Percentiles rank a stretch among this genome's conserved stretches.
These are phyloP conservation scores for Drosophila virilis DNA, from an alignment of 1,140 invertebrate genomes.

Conservation along the genomic window DNA sequence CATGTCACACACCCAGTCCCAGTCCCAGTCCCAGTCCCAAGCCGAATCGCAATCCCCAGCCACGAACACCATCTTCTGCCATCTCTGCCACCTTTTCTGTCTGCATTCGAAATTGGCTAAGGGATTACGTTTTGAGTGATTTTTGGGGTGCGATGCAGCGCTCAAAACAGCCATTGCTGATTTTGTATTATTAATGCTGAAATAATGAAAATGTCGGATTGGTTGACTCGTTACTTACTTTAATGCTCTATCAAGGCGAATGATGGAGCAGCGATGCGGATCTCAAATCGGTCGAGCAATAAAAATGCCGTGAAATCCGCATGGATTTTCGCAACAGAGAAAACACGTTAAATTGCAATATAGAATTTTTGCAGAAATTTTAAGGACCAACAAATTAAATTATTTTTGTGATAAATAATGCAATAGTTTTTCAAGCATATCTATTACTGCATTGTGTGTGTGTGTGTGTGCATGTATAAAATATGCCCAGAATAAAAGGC, in stretches of 20 bases:
- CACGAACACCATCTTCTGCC: not conserved
- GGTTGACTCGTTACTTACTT: not conserved
- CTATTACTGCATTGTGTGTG: no score
- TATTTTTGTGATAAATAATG: no score
- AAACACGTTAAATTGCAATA: no score
- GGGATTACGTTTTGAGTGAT: conserved; percentile 73
- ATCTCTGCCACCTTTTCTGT: conserved; percentile 16
- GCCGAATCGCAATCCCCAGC: not conserved
- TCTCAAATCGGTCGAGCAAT: not conserved
- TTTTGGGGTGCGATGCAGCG: conserved; percentile 17
- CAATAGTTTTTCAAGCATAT: no score
- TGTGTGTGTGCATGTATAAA: no score
- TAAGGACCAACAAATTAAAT: no score
- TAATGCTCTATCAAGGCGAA: not conserved
- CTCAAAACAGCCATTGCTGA: conserved; percentile 30
- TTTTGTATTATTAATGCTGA: conserved; percentile 69
- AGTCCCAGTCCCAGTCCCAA: not conserved
- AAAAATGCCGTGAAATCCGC: no score
- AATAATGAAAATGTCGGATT: conserved; percentile 54
- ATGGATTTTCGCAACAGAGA: no score
- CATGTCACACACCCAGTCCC: conserved; percentile 54
- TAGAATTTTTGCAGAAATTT: no score
- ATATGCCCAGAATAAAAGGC: no score
- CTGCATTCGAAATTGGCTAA: conserved; percentile 69
- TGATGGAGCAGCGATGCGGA: not conserved